Percentiles rank a stretch among this genome's conserved stretches.
These are phyloP conservation scores for Cryptus armator DNA, from an alignment of 2,888 invertebrate genomes.

Conservation along the genomic window DNA sequence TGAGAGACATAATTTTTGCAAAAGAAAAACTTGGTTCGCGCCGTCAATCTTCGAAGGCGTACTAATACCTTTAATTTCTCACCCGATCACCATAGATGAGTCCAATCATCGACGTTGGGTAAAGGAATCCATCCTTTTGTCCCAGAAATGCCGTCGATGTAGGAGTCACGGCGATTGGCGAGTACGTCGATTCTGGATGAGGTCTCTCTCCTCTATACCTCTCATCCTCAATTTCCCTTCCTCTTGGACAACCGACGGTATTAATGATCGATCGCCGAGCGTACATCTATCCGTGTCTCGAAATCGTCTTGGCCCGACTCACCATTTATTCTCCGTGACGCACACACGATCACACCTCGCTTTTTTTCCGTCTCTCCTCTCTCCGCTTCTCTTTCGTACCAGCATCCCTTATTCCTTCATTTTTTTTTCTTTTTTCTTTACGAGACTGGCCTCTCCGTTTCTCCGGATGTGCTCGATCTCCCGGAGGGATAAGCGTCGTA, in stretches of 20 bases:
- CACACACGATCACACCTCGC: not conserved
- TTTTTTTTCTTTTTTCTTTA: constrained; percentile 29
- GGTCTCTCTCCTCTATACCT: constrained; percentile 20
- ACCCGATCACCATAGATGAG: constrained; percentile 14
- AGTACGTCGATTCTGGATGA: constrained; percentile 17
- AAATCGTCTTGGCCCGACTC: constrained; percentile 49
- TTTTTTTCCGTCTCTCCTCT: constrained; percentile 3
- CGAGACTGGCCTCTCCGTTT: constrained; percentile 3
- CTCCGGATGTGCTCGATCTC: constrained; percentile 48
- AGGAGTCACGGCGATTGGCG: constrained; percentile 15
- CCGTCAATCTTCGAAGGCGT: not conserved
- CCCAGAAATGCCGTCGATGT: constrained; percentile 5
- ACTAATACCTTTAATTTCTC: constrained; percentile 62
- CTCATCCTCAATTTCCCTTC: constrained; percentile 20
- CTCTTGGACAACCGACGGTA: constrained; percentile 35
- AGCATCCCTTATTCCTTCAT: constrained; percentile 26
- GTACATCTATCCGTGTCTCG: constrained; percentile 54
- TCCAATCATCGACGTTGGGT: constrained; percentile 20
- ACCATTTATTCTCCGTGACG: constrained; percentile 53
- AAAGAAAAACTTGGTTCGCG: not conserved
- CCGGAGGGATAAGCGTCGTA: constrained; percentile 60
- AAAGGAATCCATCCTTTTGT: constrained; percentile 17
- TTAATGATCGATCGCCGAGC: constrained; percentile 63
- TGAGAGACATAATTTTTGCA: not conserved
- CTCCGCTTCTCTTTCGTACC: constrained; percentile 8